Evolutionary conservation across 2,113 vertebrate species (phyloP), one percentile per base, ranked within the genome.

Genomic region (Aplodontia rufa): DNA sequence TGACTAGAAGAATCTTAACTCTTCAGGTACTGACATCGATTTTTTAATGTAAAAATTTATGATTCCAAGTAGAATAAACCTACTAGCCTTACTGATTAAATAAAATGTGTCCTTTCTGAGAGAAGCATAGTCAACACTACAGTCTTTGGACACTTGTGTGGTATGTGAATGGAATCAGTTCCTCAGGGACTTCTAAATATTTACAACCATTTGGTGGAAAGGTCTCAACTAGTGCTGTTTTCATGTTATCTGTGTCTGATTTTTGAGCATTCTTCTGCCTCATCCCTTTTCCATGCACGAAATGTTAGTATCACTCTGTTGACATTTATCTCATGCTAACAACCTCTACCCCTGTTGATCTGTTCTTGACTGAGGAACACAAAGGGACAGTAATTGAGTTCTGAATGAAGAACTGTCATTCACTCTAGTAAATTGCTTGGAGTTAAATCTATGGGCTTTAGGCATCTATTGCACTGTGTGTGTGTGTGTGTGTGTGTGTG

Each of bases 21-120:
- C 7, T 90, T 64, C 5, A 68, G 6, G 17, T 86, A 90, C 7
- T 80, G 11, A 69, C 69, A 75, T 75, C 58, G 79, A 32, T 32
- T 78, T 84, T 53, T 92, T 93, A 81, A 90, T 51, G 47, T 84
- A 89, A 92, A 71, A 32, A 58, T 40, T 55, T 64, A 26, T 26
- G 2, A 64, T 93, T 88, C 22, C 16, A 93, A 40, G 11, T 64
- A 80, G 8, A 12, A 13, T 7, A 58, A 75, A 19, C 5, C 37
- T 58, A n/a, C n/a, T n/a, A n/a, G n/a, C 5, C 24, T 72, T 94
- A 55, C 17, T 68, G 35, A 71, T 12, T 81, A n/a, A 28, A 32
- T 74, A 37, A 58, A 30, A 74, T 58, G 30, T 60, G 4, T 45
- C 4, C 7, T 79, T 82, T 80, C 28, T 22, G 3, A 10, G n/a